Base-by-base conservation (phyloP, 2,797 vertebrate genomes). In the Phrynocephalus vlangalii region DNA sequence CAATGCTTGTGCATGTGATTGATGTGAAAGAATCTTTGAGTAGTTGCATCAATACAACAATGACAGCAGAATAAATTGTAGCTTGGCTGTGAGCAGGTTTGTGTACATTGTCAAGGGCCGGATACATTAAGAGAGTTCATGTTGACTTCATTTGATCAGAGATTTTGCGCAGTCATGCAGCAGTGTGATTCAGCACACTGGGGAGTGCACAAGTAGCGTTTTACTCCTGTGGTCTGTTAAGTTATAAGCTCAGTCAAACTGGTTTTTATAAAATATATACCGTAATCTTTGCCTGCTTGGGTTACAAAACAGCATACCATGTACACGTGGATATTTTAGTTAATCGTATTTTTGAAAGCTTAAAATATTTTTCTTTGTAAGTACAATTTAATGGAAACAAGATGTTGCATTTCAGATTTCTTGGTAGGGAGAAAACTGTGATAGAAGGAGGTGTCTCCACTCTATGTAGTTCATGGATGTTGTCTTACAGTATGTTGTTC, bases 401-500 rank as follows among this genome's bases (percentile, higher is more conserved):
- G 87, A 91, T 84, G 89, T 80, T 94, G 90, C 84, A 83, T 38
- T 89, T 88, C 79, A 92, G 91, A 78, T 87, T 82, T 86, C 22
- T 91, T 30, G 56, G 33, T 56, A 87, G 87, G 92, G 93, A 86
- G 85, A 93, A 87, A 5, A 92, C 78, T 91, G 80, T 68, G 48
- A 0, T 93, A 91, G 86, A 94, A 95, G 94, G 90, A 93, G 93
- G 95, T 96, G 86, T 95, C 94, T 95, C 96, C 96, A 91, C 95
- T 96, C 97, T 97, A 95, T 97, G 95, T 97, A 97, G 97, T 98
- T 96, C 97, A 93, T 97, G 97, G 97, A 95, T 99, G 96, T 98
- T 97, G 98, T 98, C 98, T 98, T 97, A 99, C 98, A 97, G 97
- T 99, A 97, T 99, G 98, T 99, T 98, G 95, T 99, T 99, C 98